phyloP scores from a whole-genome alignment of 1,140 invertebrate species.

The Drosophila sucinea region DNA sequence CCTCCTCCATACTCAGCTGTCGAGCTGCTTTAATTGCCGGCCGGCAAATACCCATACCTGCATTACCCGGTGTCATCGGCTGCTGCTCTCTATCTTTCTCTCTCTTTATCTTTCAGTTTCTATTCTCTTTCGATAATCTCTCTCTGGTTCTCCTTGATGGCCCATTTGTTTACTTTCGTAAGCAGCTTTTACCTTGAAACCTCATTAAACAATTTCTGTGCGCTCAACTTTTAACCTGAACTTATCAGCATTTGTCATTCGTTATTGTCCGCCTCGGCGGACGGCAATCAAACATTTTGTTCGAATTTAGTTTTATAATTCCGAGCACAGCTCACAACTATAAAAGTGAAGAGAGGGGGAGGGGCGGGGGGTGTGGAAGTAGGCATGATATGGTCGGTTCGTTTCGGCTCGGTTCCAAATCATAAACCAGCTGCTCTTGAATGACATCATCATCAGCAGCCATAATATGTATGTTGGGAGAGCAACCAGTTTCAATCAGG shows the following conservation, averaged over 20 bases:
- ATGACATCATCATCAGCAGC: conserved; percentile 65
- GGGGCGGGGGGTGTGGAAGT: not conserved
- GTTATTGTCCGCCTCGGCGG: conserved; percentile 28
- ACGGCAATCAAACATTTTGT: conserved; percentile 41
- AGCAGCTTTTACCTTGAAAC: conserved; percentile 65
- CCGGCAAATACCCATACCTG: conserved; percentile 55
- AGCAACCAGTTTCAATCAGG: conserved; percentile 62
- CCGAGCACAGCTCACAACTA: conserved; percentile 39
- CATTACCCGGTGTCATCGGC: conserved; percentile 10
- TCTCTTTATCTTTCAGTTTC: conserved; percentile 5
- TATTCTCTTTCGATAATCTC: conserved; percentile 9
- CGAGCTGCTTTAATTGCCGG: conserved; percentile 42
- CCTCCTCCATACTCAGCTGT: conserved; percentile 6
- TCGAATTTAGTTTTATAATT: conserved; percentile 43
- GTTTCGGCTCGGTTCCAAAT: conserved; percentile 1
- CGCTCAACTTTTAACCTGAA: conserved; percentile 68
- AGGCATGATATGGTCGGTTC: conserved; percentile 35
- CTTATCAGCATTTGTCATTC: conserved; percentile 46
- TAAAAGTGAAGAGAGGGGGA: not conserved
- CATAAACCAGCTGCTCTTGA: conserved; percentile 55
- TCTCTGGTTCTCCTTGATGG: conserved; percentile 30
- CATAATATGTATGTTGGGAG: conserved; percentile 31
- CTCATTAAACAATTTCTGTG: conserved; percentile 51
- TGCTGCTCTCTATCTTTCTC: conserved; percentile 4
- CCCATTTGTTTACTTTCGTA: conserved; percentile 70